Evolutionary conservation across 2,888 invertebrate genomes (phyloP), one percentile per base, ranked within the genome.

Genomic region (Mesorhabditis belari): DNA sequence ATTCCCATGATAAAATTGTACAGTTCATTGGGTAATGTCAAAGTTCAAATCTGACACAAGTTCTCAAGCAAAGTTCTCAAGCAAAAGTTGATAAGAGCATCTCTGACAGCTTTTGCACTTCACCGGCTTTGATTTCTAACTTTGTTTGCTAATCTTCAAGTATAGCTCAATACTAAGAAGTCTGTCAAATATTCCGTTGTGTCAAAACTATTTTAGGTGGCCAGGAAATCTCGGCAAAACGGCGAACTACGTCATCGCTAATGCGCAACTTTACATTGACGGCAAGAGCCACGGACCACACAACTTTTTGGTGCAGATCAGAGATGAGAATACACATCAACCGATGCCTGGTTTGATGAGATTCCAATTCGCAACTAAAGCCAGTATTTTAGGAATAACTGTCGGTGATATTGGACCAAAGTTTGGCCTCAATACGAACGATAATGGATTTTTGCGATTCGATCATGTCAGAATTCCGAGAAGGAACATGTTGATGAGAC

Each of bases 181-280:
- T n/a, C n/a, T n/a, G n/a, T n/a, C n/a, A n/a, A n/a, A n/a, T n/a
- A n/a, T n/a, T n/a, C n/a, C n/a, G n/a, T n/a, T n/a, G n/a, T n/a
- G n/a, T n/a, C n/a, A n/a, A n/a, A n/a, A n/a, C n/a, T n/a, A n/a
- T n/a, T n/a, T n/a, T 44, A 60, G 60, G 60, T 94, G 93, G 94
- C 92, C 93, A 24, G 94, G 93, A 21, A 90, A 90, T 81, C 85
- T 94, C 87, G 94, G 92, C 0, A 92, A 93, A 71, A 90, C 92
- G 0, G 88, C 90, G 6, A 94, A 92, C 84, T 88, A 92, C 83
- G 91, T 92, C 52, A 85, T 95, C 44, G 90, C 95, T 0, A 88
- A 93, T 81, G 94, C 94, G 2, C 92, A 93, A 81, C 85, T 95
- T 2, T 87, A 90, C 81, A 89, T 90, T 2, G 86, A 88, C 77